Base-by-base conservation (phyloP, 2,888 invertebrate genomes). In the Pammene fasciana region DNA sequence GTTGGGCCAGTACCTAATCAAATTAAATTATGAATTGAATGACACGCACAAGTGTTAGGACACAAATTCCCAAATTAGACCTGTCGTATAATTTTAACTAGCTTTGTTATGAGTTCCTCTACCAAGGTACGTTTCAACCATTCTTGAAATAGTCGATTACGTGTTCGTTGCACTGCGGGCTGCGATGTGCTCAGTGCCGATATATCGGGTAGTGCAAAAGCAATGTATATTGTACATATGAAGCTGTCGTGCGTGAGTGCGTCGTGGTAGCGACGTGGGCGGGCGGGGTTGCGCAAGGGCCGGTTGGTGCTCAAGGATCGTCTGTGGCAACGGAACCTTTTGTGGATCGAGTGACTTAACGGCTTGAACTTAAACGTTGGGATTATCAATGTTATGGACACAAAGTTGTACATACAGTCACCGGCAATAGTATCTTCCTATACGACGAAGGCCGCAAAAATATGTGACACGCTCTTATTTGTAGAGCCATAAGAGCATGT, bases 231-330 rank as follows among this genome's bases (percentile, higher is more conserved):
- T 8, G 16, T 14, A 0, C n/a, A 26, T 26, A 66, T 57, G 46
- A 13, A 57, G 45, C 56, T 64, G 38, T 46, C 76, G 52, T 41
- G 45, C 72, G 66, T 34, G 54, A 6, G 43, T 11, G 10, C 7
- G n/a, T 71, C 45, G 26, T 46, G 46, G 54, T 72, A 41, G 34
- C 55, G 65, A 52, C 38, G 70, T 67, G 67, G 64, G 62, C 59
- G 57, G 65, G 68, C 61, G 57, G 64, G 75, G 74, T 85, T 79
- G 77, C 77, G 80, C 78, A 84, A 82, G 56, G 34, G 54, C 54
- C 26, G 11, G n/a, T n/a, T n/a, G n/a, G 34, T n/a, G 52, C 73
- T 73, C 80, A 79, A 80, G 76, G 79, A 74, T 72, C 68, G 70
- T 73, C 43, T 73, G 75, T 72, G 72, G 72, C 72, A 77, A 78